A percentile compares a stretch with the other conserved stretches of the same genome.
phyloP scores from a whole-genome alignment of 2,888 invertebrate genomes.

The Apamea epomidion region DNA sequence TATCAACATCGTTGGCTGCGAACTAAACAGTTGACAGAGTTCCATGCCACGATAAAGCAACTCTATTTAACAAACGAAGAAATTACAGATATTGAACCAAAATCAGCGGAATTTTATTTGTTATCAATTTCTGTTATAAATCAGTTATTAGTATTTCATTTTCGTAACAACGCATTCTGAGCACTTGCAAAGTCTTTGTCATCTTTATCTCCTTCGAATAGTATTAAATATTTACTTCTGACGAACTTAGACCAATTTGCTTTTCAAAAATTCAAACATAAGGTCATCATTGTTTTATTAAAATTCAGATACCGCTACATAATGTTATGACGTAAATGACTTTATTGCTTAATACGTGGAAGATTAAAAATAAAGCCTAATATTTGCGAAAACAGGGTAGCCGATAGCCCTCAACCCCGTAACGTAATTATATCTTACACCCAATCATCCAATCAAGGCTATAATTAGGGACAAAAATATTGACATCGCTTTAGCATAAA shows the following conservation, averaged over 20 bases:
- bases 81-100: background rate
- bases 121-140: background rate
- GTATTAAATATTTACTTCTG: background rate
- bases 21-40: conserved; percentile 40
- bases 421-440: conserved; percentile 20
- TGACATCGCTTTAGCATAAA: conserved; percentile 14
- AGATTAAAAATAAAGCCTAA: conserved; percentile 21
- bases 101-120: background rate
- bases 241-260: background rate
- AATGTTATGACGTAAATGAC: conserved; percentile 37
- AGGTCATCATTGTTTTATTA: background rate
- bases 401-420: background rate
- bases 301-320: background rate
- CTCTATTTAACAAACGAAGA: conserved; percentile 5
- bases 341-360: conserved; percentile 28
- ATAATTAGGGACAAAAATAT: conserved; percentile 39
- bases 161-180: background rate
- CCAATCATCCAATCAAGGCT: background rate
- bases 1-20: conserved; percentile 53
- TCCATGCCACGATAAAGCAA: conserved; percentile 9
- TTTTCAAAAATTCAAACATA: background rate
- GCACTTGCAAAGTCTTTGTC: background rate
- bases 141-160: background rate
- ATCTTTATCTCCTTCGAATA: background rate
- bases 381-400: conserved; percentile 1